Evolutionary conservation across 2,888 invertebrate species (phyloP).

Genomic region (Napeogenes inachia): DNA sequence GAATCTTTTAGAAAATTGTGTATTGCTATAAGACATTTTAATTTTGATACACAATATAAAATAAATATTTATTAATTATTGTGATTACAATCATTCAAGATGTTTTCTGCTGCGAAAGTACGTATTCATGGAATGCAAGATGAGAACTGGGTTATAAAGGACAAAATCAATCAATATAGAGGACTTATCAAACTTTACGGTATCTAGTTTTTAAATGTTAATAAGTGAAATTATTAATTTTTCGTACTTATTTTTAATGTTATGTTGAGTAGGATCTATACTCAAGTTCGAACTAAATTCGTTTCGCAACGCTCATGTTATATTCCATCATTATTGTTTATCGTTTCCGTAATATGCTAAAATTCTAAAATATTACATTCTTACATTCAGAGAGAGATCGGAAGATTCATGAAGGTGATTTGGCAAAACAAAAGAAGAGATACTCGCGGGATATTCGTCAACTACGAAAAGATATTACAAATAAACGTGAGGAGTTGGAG

Average conservation of each 20-base stretch:
- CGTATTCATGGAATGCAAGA: conserved; percentile 80
- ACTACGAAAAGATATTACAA: conserved; percentile 75
- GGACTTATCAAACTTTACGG: conserved; percentile 81
- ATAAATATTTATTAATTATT: not conserved
- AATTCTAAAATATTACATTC: no score
- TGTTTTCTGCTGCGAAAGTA: conserved; percentile 78
- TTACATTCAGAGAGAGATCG: conserved; percentile 74
- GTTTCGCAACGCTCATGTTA: no score
- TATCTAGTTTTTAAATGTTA: conserved; percentile 41
- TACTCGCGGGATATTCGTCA: conserved; percentile 73
- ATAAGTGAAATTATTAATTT: no score
- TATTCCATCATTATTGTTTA: no score
- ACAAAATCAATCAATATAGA: conserved; percentile 81
- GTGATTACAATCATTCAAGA: conserved; percentile 34
- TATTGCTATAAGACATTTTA: not conserved
- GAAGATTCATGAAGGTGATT: conserved; percentile 78
- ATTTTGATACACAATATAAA: not conserved
- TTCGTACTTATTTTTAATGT: no score
- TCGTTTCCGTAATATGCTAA: no score
- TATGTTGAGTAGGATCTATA: no score
- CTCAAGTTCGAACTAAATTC: no score
- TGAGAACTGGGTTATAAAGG: conserved; percentile 80
- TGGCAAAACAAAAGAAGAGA: conserved; percentile 72
- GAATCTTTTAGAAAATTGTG: not conserved
- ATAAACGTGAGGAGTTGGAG: conserved; percentile 74